Evolutionary conservation across 2,797 vertebrate species (phyloP).

Genomic region (Podarcis lilfordi): DNA sequence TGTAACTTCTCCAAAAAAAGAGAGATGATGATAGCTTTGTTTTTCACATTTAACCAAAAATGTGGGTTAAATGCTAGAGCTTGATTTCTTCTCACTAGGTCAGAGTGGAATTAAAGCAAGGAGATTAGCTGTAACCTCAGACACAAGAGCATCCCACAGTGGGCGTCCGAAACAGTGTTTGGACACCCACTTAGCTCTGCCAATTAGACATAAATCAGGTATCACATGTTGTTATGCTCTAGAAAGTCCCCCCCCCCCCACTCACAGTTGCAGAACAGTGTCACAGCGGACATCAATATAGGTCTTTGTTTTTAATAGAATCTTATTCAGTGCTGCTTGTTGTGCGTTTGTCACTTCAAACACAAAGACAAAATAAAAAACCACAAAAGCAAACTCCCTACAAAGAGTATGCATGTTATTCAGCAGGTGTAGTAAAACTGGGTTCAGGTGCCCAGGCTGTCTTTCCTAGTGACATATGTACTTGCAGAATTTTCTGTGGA

Average conservation of each 20-base stretch:
- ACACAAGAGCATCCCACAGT: conserved; percentile 27
- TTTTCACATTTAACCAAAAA: background rate
- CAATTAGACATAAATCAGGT: background rate
- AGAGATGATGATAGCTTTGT: background rate
- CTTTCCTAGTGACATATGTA: background rate
- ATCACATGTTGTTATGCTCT: background rate
- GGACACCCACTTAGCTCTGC: conserved; percentile 14
- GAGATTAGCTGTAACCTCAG: conserved; percentile 59
- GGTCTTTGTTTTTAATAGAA: background rate
- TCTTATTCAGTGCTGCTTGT: background rate
- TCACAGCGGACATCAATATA: background rate
- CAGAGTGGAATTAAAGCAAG: conserved; percentile 57
- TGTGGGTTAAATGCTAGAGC: conserved; percentile 32
- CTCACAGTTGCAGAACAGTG: no score
- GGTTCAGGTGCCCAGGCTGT: background rate
- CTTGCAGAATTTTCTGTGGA: background rate
- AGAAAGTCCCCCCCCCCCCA: no score
- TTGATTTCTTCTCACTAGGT: conserved; percentile 34
- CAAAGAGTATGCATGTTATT: no score
- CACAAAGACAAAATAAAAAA: background rate
- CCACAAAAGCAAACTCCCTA: no score
- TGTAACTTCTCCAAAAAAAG: background rate
- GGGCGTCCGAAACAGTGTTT: conserved; percentile 32
- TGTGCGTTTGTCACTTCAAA: background rate
- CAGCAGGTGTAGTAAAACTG: background rate